These are phyloP conservation scores for Streptopelia turtur DNA, from an alignment of 2,797 vertebrate species.

Conservation along the genomic window DNA sequence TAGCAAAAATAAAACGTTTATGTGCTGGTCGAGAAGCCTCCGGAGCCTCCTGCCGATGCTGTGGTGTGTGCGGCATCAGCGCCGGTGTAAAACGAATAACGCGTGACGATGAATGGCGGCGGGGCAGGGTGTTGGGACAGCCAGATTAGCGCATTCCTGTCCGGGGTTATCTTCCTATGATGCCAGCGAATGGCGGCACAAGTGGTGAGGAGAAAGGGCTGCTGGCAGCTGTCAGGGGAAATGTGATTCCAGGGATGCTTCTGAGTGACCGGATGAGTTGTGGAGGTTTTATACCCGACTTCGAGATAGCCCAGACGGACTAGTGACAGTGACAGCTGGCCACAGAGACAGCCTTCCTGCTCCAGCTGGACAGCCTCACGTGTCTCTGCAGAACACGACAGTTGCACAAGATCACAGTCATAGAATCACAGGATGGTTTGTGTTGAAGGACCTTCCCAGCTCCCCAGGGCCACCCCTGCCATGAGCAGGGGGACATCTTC, in stretches of 20 bases:
- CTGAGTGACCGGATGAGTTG: not conserved
- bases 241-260: not conserved
- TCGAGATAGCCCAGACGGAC: rapidly evolving
- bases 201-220: not conserved
- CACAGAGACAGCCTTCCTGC: rapidly evolving
- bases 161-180: rapidly evolving
- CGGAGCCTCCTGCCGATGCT: rapidly evolving
- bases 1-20: rapidly evolving
- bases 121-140: not conserved
- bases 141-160: rapidly evolving
- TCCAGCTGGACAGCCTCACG: not conserved
- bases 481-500: too few relatives aligned
- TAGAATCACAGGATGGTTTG: too few relatives aligned
- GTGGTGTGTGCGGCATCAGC: rapidly evolving
- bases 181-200: not conserved
- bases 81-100: rapidly evolving
- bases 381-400: rapidly evolving
- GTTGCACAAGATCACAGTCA: not conserved
- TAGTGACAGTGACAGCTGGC: not conserved
- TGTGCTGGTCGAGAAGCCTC: rapidly evolving
- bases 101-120: rapidly evolving
- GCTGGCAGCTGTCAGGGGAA: not conserved
- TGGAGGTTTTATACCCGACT: rapidly evolving
- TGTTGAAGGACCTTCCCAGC: too few relatives aligned
- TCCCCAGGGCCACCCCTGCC: too few relatives aligned